These are phyloP conservation scores for Arvicanthis niloticus DNA, from an alignment of 2,113 vertebrate species.

Conservation along the genomic window DNA sequence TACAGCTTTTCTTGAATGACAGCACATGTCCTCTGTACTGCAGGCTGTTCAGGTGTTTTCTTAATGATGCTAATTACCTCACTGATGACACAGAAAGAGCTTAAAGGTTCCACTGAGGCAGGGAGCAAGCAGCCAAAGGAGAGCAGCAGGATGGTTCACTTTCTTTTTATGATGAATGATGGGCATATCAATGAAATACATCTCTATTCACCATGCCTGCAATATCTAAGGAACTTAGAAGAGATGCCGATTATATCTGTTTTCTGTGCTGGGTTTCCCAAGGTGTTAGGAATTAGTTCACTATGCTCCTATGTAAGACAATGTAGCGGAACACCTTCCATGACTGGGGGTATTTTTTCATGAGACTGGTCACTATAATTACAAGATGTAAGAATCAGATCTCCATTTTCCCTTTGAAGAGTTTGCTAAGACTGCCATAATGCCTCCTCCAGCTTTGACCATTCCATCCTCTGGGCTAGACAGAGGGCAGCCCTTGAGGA, in stretches of 20 bases:
- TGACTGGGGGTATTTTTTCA: slow-evolving; percentile 30
- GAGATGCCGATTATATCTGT: not conserved
- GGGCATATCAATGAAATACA: slow-evolving; percentile 13
- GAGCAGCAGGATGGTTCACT: not conserved
- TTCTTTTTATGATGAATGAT: slow-evolving; percentile 46
- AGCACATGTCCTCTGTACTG: not conserved
- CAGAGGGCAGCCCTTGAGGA: not conserved
- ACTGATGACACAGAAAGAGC: slow-evolving; percentile 47
- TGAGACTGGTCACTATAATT: slow-evolving; percentile 36
- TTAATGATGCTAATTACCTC: slow-evolving; percentile 65
- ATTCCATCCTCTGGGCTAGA: not conserved
- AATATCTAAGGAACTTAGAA: not conserved
- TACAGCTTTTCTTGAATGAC: slow-evolving; percentile 33
- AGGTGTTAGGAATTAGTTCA: slow-evolving; percentile 23
- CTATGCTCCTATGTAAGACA: not conserved
- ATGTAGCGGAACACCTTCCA: slow-evolving; percentile 6
- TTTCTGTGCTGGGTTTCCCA: slow-evolving; percentile 6
- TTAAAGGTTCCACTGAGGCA: slow-evolving; percentile 39
- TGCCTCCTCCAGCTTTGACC: not conserved
- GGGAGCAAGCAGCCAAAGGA: not conserved
- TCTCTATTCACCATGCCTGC: slow-evolving; percentile 4
- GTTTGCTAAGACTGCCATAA: not conserved
- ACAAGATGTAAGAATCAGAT: not conserved
- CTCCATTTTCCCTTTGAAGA: slow-evolving; percentile 46
- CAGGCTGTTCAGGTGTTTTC: slow-evolving; percentile 22